These are phyloP conservation scores for Pinctada fucata DNA, from an alignment of 2,888 invertebrate genomes.

Conservation along the genomic window DNA sequence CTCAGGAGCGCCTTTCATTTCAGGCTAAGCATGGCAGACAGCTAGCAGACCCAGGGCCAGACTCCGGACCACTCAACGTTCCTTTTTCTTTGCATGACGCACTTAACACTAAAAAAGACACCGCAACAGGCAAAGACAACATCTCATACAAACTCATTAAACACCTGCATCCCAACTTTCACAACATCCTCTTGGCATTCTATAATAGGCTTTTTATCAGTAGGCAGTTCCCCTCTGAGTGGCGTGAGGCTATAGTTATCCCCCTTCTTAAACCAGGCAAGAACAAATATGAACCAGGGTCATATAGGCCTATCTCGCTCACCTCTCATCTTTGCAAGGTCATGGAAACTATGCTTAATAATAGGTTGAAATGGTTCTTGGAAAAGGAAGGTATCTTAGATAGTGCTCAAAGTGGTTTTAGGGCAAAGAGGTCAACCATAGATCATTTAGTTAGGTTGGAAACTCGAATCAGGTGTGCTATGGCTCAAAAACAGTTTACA, in stretches of 20 bases:
- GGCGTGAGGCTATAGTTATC: conserved; percentile 5
- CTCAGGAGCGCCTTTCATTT: neutral
- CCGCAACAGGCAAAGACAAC: neutral
- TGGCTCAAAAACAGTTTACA: neutral
- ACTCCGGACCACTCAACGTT: neutral
- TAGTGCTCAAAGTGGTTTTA: conserved; percentile 10
- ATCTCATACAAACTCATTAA: neutral
- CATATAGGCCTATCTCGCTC: conserved; percentile 16
- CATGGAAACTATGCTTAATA: conserved; percentile 10
- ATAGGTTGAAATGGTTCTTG: neutral
- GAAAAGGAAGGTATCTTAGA: conserved; percentile 1
- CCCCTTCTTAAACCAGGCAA: conserved; percentile 17
- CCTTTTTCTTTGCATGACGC: neutral
- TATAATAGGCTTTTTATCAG: neutral
- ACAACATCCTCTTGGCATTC: neutral
- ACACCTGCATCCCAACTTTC: neutral
- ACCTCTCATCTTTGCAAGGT: conserved; percentile 18
- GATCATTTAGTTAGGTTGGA: neutral
- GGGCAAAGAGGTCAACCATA: neutral
- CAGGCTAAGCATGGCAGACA: neutral
- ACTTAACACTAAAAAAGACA: neutral
- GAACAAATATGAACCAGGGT: conserved; percentile 1
- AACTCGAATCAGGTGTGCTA: neutral
- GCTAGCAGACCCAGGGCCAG: neutral
- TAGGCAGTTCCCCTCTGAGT: neutral